Percentiles rank a stretch among this genome's conserved stretches.
phyloP scores from a whole-genome alignment of 1,140 invertebrate genomes.

The Drosophila fuyamai region DNA sequence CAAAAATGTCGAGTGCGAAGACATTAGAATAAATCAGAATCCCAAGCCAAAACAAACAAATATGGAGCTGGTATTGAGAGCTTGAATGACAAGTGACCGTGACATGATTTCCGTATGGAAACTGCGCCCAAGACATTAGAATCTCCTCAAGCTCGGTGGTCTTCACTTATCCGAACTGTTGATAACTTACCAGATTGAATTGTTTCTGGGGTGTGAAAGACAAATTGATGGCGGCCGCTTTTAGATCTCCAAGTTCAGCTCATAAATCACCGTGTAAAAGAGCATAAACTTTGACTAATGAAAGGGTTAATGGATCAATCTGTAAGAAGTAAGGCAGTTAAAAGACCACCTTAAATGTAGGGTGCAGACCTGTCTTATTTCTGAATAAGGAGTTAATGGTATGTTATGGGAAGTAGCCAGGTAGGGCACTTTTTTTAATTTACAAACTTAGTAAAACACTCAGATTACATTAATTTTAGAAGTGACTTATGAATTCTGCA shows the following conservation, averaged over 20 bases:
- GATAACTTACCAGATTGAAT: slow-evolving; percentile 51
- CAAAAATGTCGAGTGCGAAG: slow-evolving; percentile 43
- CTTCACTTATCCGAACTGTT: slow-evolving; percentile 43
- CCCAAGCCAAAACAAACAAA: slow-evolving; percentile 52
- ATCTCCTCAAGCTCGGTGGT: slow-evolving; percentile 40
- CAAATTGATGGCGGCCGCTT: slow-evolving; percentile 44
- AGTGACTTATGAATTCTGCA: not conserved
- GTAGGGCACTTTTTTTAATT: not conserved
- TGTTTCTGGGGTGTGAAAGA: slow-evolving; percentile 45
- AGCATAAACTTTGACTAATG: slow-evolving; percentile 56
- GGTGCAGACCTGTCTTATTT: not conserved
- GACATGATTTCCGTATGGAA: slow-evolving; percentile 54
- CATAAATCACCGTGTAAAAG: slow-evolving; percentile 55
- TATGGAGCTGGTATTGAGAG: slow-evolving; percentile 26
- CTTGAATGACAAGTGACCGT: slow-evolving; percentile 66
- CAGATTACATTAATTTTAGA: not conserved
- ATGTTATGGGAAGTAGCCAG: not conserved
- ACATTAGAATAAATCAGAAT: slow-evolving; percentile 69
- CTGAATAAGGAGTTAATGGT: not conserved
- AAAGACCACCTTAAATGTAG: not conserved
- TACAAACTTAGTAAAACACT: not conserved
- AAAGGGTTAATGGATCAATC: slow-evolving; percentile 54
- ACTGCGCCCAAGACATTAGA: slow-evolving; percentile 20
- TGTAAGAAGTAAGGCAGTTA: slow-evolving; percentile 5
- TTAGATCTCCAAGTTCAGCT: slow-evolving; percentile 33